Base-by-base conservation (phyloP, 1,140 invertebrate genomes). In the Penaeus vannamei region DNA sequence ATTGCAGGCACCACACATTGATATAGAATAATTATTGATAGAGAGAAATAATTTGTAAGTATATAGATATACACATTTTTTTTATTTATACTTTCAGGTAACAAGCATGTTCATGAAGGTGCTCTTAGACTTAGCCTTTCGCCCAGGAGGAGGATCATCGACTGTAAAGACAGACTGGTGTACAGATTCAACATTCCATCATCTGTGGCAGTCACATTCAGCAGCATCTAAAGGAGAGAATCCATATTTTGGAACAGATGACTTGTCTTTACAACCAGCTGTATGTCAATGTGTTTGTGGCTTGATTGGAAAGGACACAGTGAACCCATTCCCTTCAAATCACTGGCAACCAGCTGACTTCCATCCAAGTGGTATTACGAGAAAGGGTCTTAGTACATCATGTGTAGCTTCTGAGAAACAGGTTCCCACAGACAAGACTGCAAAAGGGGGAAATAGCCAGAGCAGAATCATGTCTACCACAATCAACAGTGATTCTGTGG, bases 91-190 rank as follows among this genome's bases (percentile, higher is more conserved):
- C n/a, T 80, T 87, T 22, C 72, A 85, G 82, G 81, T 89, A 32
- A 83, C 62, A 42, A 89, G 62, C 61, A 62, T 53, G 36, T 89
- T 89, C 61, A 36, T 89, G 23, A 66, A 61, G 22, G 80, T 84
- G 26, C 84, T 89, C 53, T 84, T 89, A 76, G 87, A 89, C 62
- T 23, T 89, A n/a, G 87, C 87, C 60, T 76, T 89, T 14, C 82
- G 62, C 14, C 82, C 42, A 26, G 61, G 82, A 66, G 87, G 87
- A 46, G 87, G 87, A 29, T 85, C 82, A 23, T 84, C 87, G 79
- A 62, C 72, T 32, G 20, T 59, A 60, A 89, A 79, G 62, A 79
- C 84, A 32, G 87, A 89, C 29, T 89, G 87, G 87, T 89, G 64
- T 26, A 61, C 84, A 19, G 87, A 89, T 36, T 84, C 87, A 79